phyloP scores from a whole-genome alignment of 1,140 invertebrate genomes.

The Olivierus martensii region DNA sequence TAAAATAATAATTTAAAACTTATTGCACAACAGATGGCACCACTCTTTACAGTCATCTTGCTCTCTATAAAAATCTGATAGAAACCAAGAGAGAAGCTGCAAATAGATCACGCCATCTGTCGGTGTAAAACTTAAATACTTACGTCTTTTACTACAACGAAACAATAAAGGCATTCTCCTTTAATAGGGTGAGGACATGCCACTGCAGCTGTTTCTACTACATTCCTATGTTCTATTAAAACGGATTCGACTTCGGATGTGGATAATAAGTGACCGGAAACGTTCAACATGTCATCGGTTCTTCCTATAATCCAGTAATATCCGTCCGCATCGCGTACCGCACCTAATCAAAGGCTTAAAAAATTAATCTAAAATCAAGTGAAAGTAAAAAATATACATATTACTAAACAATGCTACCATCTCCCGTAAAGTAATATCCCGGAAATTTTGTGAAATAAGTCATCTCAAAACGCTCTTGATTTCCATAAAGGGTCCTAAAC shows the following conservation, averaged over 20 bases:
- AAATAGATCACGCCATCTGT: no score
- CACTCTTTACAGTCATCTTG: background rate
- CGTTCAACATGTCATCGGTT: constrained; percentile 96
- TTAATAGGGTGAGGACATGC: constrained; percentile 84
- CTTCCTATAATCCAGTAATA: constrained; percentile 94
- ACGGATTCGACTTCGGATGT: constrained; percentile 87
- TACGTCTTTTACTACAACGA: constrained; percentile 72
- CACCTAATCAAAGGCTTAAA: no score
- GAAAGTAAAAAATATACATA: no score
- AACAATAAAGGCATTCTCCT: constrained; percentile 93
- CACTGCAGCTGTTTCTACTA: constrained; percentile 91
- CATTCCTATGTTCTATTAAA: constrained; percentile 60
- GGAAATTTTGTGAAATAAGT: constrained; percentile 93
- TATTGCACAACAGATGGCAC: background rate
- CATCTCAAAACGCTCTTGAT: constrained; percentile 82
- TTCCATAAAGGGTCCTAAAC: constrained; percentile 83
- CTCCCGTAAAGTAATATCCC: constrained; percentile 93
- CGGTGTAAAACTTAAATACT: constrained; percentile 4
- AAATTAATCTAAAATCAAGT: no score
- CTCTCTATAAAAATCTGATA: background rate
- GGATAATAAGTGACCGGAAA: constrained; percentile 92
- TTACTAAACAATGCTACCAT: constrained; percentile 52
- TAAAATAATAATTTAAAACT: no score
- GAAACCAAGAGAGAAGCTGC: no score
- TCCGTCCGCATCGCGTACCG: constrained; percentile 76